These are phyloP conservation scores for Dipus sagitta DNA, from an alignment of 2,797 vertebrate species.

Conservation along the genomic window DNA sequence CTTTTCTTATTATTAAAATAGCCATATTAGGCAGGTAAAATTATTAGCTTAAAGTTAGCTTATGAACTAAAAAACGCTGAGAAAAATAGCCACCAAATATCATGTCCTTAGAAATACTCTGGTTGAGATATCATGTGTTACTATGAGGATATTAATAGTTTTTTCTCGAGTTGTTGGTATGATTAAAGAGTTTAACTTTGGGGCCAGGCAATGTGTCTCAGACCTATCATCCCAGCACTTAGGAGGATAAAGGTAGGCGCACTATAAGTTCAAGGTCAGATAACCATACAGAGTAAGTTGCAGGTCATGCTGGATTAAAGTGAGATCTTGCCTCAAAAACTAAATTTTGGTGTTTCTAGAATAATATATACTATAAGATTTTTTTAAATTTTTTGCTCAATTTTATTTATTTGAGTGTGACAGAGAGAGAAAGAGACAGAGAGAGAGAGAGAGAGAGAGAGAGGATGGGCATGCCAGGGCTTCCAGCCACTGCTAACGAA, in stretches of 20 bases:
- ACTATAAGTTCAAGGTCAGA: too few species aligned
- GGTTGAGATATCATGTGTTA: neutral
- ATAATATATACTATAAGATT: neutral
- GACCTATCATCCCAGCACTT: too few species aligned
- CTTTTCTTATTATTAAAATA: neutral
- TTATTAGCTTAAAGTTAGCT: neutral
- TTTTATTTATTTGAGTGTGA: too few species aligned
- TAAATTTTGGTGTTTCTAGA: slow-evolving; percentile 29
- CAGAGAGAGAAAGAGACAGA: too few species aligned
- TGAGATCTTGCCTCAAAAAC: neutral
- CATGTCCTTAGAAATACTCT: neutral
- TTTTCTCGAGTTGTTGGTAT: slow-evolving; percentile 17
- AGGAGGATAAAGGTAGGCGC: too few species aligned
- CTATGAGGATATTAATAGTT: neutral
- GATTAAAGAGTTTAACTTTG: slow-evolving; percentile 1
- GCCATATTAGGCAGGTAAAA: neutral
- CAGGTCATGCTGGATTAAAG: too few species aligned
- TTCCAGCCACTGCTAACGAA: too few species aligned
- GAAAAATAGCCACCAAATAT: neutral
- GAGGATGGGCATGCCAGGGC: too few species aligned
- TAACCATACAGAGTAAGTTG: too few species aligned
- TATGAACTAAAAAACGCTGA: neutral
- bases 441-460: too few species aligned
- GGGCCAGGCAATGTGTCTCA: too few species aligned
- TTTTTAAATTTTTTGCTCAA: too few species aligned